A percentile compares a stretch with the other conserved stretches of the same genome.
phyloP scores from a whole-genome alignment of 2,113 vertebrate species.

The Orientallactaga bullata region DNA sequence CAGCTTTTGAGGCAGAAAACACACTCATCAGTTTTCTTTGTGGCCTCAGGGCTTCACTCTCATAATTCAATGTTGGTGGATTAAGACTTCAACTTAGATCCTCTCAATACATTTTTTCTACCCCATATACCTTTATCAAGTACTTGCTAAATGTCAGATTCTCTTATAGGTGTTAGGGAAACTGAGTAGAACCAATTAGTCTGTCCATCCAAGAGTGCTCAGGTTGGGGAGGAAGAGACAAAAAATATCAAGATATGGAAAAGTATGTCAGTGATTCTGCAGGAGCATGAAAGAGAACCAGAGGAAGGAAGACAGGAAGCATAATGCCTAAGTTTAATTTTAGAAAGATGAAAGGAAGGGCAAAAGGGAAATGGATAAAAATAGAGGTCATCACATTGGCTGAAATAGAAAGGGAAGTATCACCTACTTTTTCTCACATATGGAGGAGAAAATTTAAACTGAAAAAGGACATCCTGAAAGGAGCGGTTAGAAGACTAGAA shows the following conservation, averaged over 20 bases:
- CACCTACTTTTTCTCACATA: not conserved
- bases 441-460: not conserved
- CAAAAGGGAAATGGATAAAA: not conserved
- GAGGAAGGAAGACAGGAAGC: not conserved
- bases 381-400: not conserved
- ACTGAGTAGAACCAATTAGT: not conserved
- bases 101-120: not conserved
- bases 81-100: not conserved
- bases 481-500: not conserved
- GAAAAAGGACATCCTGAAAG: not conserved
- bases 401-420: not conserved
- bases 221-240: not conserved
- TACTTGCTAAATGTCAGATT: not conserved
- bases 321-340: not conserved
- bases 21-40: constrained; percentile 13
- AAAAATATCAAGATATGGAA: not conserved
- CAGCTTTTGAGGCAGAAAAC: constrained; percentile 18
- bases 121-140: not conserved
- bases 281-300: not conserved
- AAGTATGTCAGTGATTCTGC: not conserved
- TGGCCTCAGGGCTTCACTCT: not conserved
- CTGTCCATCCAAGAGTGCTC: not conserved
- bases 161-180: not conserved
- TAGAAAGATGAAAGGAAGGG: not conserved
- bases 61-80: not conserved